Evolutionary conservation across 2,888 invertebrate species (phyloP), one percentile per base, ranked within the genome.

Genomic region (Cataglyphis rosenhaueri): DNA sequence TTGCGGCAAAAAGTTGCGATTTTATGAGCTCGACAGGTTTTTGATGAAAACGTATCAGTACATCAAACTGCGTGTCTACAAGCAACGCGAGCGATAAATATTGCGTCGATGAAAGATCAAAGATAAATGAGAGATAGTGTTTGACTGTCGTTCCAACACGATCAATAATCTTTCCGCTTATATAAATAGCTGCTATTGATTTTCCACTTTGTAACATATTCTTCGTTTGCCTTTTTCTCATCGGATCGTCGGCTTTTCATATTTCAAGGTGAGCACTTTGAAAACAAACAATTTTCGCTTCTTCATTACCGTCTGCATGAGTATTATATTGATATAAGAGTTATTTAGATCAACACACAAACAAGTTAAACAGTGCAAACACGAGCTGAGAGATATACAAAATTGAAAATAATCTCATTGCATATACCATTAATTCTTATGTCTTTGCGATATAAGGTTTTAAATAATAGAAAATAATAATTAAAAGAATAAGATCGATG

Each of bases 171-270:
- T 86, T 87, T 66, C 86, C 61, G 62, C 12, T 29, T 59, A 74
- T 87, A 87, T 86, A 87, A 87, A 86, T 87, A 86, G 84, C 82
- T 48, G 9, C 52, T 87, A 87, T 87, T 71, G 87, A 87, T 87
- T 86, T 81, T 75, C 64, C 18, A 75, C 62, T 64, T 70, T 62
- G 71, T 70, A 29, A 41, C 64, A 29, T 64, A 52, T 73, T 74
- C 74, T 74, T 74, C 61, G 73, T 74, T 74, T 74, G 61, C 32
- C 73, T 74, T 48, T 48, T 44, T 74, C 55, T 59, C 81, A 55
- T 55, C 61, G 64, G 52, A 64, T 64, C n/a, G 71, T 29, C 71
- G 38, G 44, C 48, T 44, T 38, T 71, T 62, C 25, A 79, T 79
- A 79, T 79, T 79, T 68, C 70, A 61, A 32, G 38, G 44, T 15